phyloP scores from a whole-genome alignment of 2,113 vertebrate species.

The Notechis scutatus region DNA sequence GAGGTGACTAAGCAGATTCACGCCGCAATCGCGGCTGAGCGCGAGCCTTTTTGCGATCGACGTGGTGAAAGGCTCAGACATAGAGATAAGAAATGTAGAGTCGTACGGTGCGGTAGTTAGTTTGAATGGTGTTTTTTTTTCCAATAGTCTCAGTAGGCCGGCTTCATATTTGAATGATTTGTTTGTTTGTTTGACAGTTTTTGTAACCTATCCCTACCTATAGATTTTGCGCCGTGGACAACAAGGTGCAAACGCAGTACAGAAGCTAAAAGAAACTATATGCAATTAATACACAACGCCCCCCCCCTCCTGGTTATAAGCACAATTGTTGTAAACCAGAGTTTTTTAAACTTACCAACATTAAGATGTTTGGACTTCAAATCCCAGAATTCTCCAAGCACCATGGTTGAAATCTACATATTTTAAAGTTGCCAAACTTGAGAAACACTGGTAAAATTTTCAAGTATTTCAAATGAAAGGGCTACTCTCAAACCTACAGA shows the following conservation, averaged over 20 bases:
- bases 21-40: not conserved
- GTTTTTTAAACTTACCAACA: not conserved
- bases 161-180: not conserved
- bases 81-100: not conserved
- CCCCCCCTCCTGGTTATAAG: not conserved
- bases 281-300: not conserved
- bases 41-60: not conserved
- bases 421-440: not conserved
- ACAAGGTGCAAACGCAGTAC: not conserved
- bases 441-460: not conserved
- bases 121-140: too few relatives aligned
- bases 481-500: not conserved
- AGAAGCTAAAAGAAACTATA: not conserved
- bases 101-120: too few relatives aligned
- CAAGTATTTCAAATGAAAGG: not conserved
- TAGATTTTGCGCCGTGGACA: not conserved
- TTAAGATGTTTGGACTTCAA: not conserved
- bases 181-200: not conserved
- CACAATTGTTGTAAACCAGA: not conserved
- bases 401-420: not conserved
- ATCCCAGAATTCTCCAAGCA: not conserved
- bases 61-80: not conserved
- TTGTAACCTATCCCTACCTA: not conserved
- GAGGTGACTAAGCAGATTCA: not conserved
- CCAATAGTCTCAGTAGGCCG: not conserved